phyloP scores from a whole-genome alignment of 2,113 vertebrate genomes.

The Verasper variegatus region DNA sequence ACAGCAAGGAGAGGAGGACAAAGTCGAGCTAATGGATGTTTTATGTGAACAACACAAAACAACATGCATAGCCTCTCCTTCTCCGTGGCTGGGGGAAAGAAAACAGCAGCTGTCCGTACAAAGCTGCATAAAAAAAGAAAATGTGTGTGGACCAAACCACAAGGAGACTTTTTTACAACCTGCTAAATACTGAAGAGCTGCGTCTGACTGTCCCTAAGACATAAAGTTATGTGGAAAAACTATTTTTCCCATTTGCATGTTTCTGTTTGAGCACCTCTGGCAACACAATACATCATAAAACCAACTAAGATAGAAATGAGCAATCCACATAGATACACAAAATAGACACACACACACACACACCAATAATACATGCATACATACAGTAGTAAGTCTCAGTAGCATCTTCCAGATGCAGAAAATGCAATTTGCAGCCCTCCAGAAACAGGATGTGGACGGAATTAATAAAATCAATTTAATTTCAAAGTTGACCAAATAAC shows the following conservation, averaged over 20 bases:
- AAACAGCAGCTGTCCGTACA: constrained; percentile 42
- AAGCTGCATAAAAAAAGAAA: constrained; percentile 10
- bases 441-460: neutral
- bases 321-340: neutral
- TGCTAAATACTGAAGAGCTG: constrained; percentile 26
- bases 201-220: neutral
- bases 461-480: constrained; percentile 8
- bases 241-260: neutral
- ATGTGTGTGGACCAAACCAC: constrained; percentile 11
- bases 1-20: constrained; percentile 6
- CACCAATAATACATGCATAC: neutral
- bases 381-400: no score
- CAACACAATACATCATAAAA: neutral
- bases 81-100: constrained; percentile 17
- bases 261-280: no score
- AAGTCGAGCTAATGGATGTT: constrained; percentile 40
- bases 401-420: constrained; percentile 29
- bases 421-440: constrained; percentile 9
- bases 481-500: constrained; percentile 13
- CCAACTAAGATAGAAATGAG: no score
- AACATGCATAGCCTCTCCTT: constrained; percentile 20
- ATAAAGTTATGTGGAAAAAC: neutral
- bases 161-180: neutral
- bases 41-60: constrained; percentile 43
- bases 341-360: neutral